A percentile compares a stretch with the other conserved stretches of the same genome.
Evolutionary conservation across 1,140 invertebrate species (phyloP).

Genomic region (Samia ricini): DNA sequence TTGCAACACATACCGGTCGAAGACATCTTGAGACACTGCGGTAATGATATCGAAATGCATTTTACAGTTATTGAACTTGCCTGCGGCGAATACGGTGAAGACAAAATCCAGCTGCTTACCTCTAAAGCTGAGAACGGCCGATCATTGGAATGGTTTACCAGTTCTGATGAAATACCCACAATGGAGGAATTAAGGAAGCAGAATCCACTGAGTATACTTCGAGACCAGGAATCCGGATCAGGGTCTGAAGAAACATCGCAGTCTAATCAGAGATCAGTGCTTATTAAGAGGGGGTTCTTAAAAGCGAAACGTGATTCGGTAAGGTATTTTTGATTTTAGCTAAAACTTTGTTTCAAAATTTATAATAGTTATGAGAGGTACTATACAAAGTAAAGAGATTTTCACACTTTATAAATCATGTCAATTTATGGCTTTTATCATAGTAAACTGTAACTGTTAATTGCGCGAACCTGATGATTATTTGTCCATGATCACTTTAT

Average conservation of each 20-base stretch:
- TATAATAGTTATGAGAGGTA: too few relatives aligned
- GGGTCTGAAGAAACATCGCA: constrained; percentile 83
- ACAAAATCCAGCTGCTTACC: constrained; percentile 85
- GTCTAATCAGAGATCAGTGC: constrained; percentile 83
- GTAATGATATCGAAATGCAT: background rate
- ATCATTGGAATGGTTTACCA: constrained; percentile 82
- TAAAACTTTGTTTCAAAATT: too few relatives aligned
- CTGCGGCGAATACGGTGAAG: constrained; percentile 92
- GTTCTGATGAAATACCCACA: constrained; percentile 75
- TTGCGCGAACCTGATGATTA: too few relatives aligned
- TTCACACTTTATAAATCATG: too few relatives aligned
- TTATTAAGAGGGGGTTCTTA: constrained; percentile 83
- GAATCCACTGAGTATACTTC: constrained; percentile 69
- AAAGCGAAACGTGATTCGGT: constrained; percentile 86
- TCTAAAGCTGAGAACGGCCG: constrained; percentile 86
- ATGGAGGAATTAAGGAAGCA: constrained; percentile 78
- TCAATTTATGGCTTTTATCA: too few relatives aligned
- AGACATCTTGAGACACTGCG: too few relatives aligned
- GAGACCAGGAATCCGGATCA: constrained; percentile 50
- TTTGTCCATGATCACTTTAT: too few relatives aligned
- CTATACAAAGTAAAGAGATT: too few relatives aligned
- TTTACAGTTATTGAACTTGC: constrained; percentile 90
- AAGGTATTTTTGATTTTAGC: constrained; percentile 47
- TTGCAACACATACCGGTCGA: too few relatives aligned
- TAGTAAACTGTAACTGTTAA: too few relatives aligned